phyloP scores from a whole-genome alignment of 1,140 invertebrate genomes.

The Glomeris maerens region DNA sequence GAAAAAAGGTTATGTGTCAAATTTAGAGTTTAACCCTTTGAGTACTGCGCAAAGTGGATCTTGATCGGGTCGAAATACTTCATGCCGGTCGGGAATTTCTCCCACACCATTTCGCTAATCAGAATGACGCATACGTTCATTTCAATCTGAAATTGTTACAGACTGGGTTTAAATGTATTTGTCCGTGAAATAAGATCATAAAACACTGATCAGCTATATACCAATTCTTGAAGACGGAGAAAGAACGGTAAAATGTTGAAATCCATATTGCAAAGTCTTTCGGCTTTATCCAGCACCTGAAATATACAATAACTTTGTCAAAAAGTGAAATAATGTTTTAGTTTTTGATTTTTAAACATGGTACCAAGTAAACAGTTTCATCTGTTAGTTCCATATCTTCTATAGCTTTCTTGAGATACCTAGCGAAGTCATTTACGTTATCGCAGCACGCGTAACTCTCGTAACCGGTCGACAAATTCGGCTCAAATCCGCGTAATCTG shows the following conservation, averaged over 20 bases:
- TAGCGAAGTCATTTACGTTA: constrained; percentile 55
- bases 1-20: constrained; percentile 12
- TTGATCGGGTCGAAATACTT: constrained; percentile 56
- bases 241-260: constrained; percentile 51
- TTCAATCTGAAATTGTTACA: constrained; percentile 21
- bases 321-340: not conserved
- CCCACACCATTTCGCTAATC: constrained; percentile 57
- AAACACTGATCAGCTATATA: constrained; percentile 19
- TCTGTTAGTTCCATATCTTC: constrained; percentile 4
- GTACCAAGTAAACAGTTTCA: constrained; percentile 29
- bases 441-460: constrained; percentile 43
- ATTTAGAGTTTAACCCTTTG: too few species aligned
- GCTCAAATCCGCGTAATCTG: constrained; percentile 32
- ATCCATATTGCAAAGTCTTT: constrained; percentile 56
- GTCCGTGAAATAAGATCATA: not conserved
- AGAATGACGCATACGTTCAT: constrained; percentile 58
- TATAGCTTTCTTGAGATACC: constrained; percentile 29
- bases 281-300: constrained; percentile 59
- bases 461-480: constrained; percentile 19
- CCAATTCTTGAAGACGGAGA: constrained; percentile 54
- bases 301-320: constrained; percentile 10
- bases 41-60: constrained; percentile 66
- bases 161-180: not conserved
- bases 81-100: constrained; percentile 55
- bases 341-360: not conserved